Evolutionary conservation across 1,140 invertebrate genomes (phyloP), one percentile per base, ranked within the genome.

Genomic region (Drosophila equinoxialis): DNA sequence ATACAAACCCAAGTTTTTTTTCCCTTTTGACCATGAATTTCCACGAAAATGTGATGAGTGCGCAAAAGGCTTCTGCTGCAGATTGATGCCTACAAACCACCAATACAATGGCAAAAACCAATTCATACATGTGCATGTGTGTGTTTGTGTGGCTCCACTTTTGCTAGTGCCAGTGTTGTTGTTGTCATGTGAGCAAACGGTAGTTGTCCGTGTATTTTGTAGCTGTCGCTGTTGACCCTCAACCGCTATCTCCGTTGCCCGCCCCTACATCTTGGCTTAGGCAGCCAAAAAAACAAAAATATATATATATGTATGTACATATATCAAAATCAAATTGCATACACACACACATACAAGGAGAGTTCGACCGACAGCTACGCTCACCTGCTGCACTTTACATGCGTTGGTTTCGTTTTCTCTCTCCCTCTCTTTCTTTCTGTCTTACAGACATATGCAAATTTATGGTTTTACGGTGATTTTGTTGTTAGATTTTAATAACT

Each of bases 1-100:
- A 83, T 61, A 77, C 68, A 65, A 65, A 66, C 17, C 4, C 8
- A 54, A 77, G 71, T 80, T 80, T 77, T 77, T 86, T 87, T 83
- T 63, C 65, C 74, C 74, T 68, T 83, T 80, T 71, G 76, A 51
- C 45, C 45, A 51, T 51, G 45, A 51, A 87, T 87, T 87, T 87
- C 83, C 83, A 87, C 84, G 83, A 87, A 87, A 87, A 87, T 89
- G 77, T 87, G 83, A 87, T 87, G 83, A 87, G 83, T 87, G 83
- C 84, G 83, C 83, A 87, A 89, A 87, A 87, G 83, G 83, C 83
- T 87, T 89, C 45, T 51, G 45, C 84, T 89, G 83, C 83, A 83
- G 45, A 51, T 51, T 51, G 83, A 87, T 86, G 83, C 79, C 82
- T 71, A 67, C 66, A 51, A 51, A 83, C 74, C 70, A 77, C 71